Evolutionary conservation across 2,113 vertebrate genomes (phyloP).

Genomic region (Oceanites oceanicus): DNA sequence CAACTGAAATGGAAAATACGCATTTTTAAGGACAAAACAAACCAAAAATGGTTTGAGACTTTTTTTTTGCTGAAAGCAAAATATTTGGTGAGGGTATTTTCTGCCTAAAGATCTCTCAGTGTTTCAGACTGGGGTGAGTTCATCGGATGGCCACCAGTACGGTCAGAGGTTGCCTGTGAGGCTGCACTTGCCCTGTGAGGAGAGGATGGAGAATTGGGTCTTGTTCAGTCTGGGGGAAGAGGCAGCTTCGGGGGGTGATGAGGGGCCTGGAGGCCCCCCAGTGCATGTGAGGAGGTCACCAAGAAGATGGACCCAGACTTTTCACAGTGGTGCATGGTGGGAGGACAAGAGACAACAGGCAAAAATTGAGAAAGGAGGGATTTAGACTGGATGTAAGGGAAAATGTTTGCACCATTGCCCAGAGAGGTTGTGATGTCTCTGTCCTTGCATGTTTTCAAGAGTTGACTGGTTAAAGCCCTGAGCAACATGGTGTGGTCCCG

Average conservation of each 20-base stretch:
- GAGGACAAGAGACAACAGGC: background rate
- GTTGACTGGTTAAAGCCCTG: background rate
- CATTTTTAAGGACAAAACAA: background rate
- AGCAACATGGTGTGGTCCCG: background rate
- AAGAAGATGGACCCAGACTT: background rate
- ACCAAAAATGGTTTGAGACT: background rate
- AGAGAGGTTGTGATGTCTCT: background rate
- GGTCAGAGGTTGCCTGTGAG: background rate
- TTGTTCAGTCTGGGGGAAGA: background rate
- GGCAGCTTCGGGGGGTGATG: background rate
- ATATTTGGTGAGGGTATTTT: background rate
- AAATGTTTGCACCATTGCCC: background rate
- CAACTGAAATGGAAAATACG: background rate
- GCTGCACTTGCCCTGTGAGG: background rate
- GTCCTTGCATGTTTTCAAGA: background rate
- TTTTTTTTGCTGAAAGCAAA: background rate
- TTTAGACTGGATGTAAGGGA: background rate
- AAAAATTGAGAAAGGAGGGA: background rate
- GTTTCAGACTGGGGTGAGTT: background rate
- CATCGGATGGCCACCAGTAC: rapidly evolving
- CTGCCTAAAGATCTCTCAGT: background rate
- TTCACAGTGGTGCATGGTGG: background rate
- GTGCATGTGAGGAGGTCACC: background rate
- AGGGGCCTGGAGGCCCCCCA: background rate
- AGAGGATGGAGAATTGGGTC: background rate